Conservation (phyloP, 2,113 vertebrate species). For the Halichoerus grypus region DNA sequence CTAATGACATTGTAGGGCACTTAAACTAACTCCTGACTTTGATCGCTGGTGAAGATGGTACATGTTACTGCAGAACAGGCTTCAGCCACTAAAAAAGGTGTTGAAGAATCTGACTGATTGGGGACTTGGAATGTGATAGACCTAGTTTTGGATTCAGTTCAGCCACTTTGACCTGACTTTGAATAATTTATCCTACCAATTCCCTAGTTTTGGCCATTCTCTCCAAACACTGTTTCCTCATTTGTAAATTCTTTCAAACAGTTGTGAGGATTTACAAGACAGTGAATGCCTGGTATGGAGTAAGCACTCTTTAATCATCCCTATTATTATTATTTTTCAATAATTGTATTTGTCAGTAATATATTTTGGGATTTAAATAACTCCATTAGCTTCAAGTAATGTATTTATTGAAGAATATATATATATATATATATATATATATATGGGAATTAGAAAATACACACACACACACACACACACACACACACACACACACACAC, state of each 20-base stretch:
- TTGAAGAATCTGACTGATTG: background rate
- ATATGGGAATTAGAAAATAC: too few species aligned
- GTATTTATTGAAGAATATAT: background rate
- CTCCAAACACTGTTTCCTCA: background rate
- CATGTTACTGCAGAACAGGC: background rate
- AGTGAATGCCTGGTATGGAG: background rate
- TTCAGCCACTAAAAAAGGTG: background rate
- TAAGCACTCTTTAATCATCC: background rate
- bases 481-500: too few species aligned
- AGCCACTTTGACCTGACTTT: background rate
- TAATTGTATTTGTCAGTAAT: background rate
- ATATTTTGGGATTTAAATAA: conserved; percentile 44
- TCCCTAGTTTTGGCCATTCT: background rate
- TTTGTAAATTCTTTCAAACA: background rate
- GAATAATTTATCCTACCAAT: background rate
- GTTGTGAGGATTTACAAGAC: background rate
- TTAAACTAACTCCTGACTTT: background rate
- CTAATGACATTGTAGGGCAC: background rate
- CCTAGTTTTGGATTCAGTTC: background rate
- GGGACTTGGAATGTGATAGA: background rate
- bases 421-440: too few species aligned
- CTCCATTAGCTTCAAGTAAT: background rate
- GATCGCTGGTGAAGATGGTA: background rate
- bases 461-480: too few species aligned
- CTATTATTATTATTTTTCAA: background rate